phyloP scores from a whole-genome alignment of 2,113 vertebrate genomes.

The Panthera tigris region DNA sequence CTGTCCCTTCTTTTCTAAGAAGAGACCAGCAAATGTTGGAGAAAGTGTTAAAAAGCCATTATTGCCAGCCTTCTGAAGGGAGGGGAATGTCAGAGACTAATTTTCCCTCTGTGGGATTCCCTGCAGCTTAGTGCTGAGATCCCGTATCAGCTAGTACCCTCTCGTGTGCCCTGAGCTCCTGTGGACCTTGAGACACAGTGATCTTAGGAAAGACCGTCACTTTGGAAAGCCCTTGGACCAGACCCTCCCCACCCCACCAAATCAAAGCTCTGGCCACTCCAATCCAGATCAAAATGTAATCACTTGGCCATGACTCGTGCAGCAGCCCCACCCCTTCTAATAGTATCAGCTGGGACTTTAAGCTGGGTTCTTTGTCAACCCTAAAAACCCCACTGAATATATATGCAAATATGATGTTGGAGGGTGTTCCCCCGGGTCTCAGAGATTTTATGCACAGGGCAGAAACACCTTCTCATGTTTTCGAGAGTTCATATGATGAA shows the following conservation, averaged over 20 bases:
- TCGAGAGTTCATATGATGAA: background rate
- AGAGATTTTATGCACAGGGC: background rate
- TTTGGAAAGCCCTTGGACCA: background rate
- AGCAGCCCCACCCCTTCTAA: background rate
- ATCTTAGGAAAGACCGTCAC: background rate
- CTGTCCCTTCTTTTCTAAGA: background rate
- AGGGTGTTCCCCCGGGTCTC: background rate
- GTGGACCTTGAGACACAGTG: background rate
- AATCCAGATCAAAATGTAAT: background rate
- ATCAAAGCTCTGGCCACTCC: background rate
- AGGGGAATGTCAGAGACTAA: background rate
- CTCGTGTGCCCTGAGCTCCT: rapidly evolving
- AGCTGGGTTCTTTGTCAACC: background rate
- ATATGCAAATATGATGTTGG: background rate
- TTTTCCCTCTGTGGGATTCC: background rate
- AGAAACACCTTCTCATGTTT: background rate
- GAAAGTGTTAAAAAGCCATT: background rate
- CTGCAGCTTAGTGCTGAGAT: background rate
- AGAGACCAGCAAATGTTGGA: background rate
- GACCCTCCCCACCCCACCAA: background rate
- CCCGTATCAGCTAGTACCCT: background rate
- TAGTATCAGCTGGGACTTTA: background rate
- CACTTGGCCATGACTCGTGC: background rate
- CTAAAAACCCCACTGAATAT: background rate
- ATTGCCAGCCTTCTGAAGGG: background rate